Evolutionary conservation across 2,113 vertebrate species (phyloP).

Genomic region (Corythoichthys haematopterus): DNA sequence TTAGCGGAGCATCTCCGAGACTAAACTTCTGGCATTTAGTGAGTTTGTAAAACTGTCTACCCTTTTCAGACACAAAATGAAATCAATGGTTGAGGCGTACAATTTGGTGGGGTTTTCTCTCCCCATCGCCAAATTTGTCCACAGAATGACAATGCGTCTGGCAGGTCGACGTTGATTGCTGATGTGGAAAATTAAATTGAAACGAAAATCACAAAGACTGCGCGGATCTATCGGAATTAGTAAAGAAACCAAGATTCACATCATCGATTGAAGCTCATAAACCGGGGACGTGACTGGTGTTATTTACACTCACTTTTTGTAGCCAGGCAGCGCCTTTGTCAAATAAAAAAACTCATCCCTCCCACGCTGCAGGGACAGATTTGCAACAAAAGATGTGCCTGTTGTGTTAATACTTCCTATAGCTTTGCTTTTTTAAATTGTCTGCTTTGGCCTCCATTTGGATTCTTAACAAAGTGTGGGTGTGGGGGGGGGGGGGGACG

Average conservation of each 20-base stretch:
- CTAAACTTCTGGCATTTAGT: conserved; percentile 40
- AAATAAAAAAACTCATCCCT: background rate
- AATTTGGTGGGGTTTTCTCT: conserved; percentile 16
- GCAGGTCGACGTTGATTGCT: conserved; percentile 10
- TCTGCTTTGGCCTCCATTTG: background rate
- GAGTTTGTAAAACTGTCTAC: conserved; percentile 34
- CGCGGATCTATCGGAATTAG: background rate
- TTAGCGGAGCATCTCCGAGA: conserved; percentile 24
- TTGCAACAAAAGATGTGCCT: background rate
- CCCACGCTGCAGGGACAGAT: background rate
- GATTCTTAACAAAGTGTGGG: background rate
- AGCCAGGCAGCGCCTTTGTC: background rate
- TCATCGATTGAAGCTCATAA: conserved; percentile 7
- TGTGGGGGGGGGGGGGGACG: no score
- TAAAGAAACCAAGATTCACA: background rate
- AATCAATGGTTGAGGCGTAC: background rate
- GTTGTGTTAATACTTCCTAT: background rate
- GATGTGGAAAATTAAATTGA: conserved; percentile 23
- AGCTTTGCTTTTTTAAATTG: background rate
- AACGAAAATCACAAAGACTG: background rate
- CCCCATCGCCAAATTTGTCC: conserved; percentile 8
- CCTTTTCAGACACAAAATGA: conserved; percentile 22
- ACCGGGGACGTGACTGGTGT: background rate
- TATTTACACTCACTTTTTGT: background rate
- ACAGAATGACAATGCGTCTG: conserved; percentile 6